Percentiles rank a stretch among this genome's conserved stretches.
Conservation (phyloP, 2,797 vertebrate species). For the Eulemur albifrons region DNA sequence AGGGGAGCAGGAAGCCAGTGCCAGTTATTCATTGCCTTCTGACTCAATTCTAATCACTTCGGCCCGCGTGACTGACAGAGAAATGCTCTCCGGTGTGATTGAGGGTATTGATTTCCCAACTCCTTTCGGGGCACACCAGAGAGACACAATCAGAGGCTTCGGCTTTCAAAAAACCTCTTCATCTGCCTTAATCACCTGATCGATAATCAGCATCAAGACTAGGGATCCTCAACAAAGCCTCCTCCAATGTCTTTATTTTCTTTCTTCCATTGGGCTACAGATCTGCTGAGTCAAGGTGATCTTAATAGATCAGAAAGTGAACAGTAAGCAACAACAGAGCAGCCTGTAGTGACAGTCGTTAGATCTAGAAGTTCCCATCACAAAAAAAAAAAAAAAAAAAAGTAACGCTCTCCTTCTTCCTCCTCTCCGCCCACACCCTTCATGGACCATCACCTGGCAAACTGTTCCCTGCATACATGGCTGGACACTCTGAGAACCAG, state of each 20-base stretch:
- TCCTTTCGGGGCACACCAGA: slow-evolving; percentile 89
- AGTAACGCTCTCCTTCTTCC: slow-evolving; percentile 60
- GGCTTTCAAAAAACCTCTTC: slow-evolving; percentile 93
- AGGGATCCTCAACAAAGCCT: slow-evolving; percentile 89
- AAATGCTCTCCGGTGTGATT: slow-evolving; percentile 93
- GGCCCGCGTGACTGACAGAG: slow-evolving; percentile 94
- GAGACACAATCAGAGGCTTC: slow-evolving; percentile 93
- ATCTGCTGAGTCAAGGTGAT: slow-evolving; percentile 97
- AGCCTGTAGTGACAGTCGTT: slow-evolving; percentile 81
- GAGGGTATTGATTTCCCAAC: slow-evolving; percentile 96
- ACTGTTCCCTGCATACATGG: slow-evolving; percentile 90
- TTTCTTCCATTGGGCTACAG: slow-evolving; percentile 86
- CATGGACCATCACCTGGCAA: slow-evolving; percentile 91
- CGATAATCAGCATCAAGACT: slow-evolving; percentile 94
- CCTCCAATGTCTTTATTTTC: slow-evolving; percentile 87
- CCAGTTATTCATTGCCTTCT: slow-evolving; percentile 95
- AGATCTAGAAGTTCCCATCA: slow-evolving; percentile 69
- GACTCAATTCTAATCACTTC: slow-evolving; percentile 98
- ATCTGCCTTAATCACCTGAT: slow-evolving; percentile 98
- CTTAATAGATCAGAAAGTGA: slow-evolving; percentile 88
- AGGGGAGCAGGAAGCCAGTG: slow-evolving; percentile 88
- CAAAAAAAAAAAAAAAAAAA: neutral
- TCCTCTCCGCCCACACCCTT: slow-evolving; percentile 85
- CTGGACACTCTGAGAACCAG: slow-evolving; percentile 85
- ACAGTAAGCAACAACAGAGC: slow-evolving; percentile 83